A percentile compares a stretch with the other conserved stretches of the same genome.
Conservation (phyloP, 1,140 invertebrate genomes). For the Cydia pomonella region DNA sequence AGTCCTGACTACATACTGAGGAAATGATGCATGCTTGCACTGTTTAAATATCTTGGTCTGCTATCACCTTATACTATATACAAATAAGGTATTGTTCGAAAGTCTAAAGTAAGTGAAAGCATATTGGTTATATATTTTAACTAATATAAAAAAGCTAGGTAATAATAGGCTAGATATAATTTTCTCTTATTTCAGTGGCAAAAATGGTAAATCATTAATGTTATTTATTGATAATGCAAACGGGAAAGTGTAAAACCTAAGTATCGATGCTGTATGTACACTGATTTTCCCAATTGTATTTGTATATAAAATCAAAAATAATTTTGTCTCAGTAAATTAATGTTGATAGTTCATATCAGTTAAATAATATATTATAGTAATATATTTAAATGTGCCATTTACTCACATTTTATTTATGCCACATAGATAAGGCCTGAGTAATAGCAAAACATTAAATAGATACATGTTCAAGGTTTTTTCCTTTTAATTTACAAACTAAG, state of each 20-base stretch:
- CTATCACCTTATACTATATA: background rate
- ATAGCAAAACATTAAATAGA: slow-evolving; percentile 14
- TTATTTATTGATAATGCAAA: background rate
- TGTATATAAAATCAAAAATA: too few species aligned
- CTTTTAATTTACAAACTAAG: background rate
- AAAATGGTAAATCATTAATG: background rate
- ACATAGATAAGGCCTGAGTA: background rate
- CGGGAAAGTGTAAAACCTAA: background rate
- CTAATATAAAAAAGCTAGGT: slow-evolving; percentile 8
- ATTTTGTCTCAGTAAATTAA: background rate
- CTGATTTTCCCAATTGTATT: too few species aligned
- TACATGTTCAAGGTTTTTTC: background rate
- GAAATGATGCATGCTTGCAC: background rate
- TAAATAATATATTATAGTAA: background rate
- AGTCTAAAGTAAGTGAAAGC: background rate
- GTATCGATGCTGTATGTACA: background rate
- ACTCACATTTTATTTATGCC: background rate
- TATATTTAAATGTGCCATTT: background rate
- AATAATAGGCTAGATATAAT: slow-evolving; percentile 10
- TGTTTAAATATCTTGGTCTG: background rate
- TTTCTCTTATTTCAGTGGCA: background rate
- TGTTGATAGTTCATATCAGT: background rate
- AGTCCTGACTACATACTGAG: background rate
- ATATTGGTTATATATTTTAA: slow-evolving; percentile 9
- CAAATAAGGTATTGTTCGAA: background rate